These are phyloP conservation scores for Festucalex cinctus DNA, from an alignment of 2,113 vertebrate species.

Conservation along the genomic window DNA sequence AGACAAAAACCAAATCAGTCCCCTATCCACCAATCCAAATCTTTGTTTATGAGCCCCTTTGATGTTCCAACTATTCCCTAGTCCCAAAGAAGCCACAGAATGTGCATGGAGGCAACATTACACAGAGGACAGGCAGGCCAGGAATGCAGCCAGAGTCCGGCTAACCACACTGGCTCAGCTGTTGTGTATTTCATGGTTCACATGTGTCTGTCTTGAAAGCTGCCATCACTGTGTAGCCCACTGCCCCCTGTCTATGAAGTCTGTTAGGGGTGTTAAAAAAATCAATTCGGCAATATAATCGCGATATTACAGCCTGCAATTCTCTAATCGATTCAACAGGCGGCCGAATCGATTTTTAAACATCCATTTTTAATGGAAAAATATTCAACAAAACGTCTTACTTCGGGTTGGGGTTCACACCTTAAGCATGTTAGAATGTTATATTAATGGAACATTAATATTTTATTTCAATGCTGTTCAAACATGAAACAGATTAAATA, in stretches of 20 bases:
- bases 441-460: no score
- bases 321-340: no score
- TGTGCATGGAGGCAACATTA: slow-evolving; percentile 58
- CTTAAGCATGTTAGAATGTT: no score
- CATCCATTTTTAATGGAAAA: no score
- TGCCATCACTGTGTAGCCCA: slow-evolving; percentile 6
- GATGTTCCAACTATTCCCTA: slow-evolving; percentile 37
- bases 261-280: no score
- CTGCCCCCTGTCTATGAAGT: not conserved
- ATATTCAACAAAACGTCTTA: no score
- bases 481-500: no score
- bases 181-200: slow-evolving; percentile 14
- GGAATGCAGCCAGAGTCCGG: slow-evolving; percentile 50
- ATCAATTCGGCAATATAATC: no score
- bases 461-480: no score
- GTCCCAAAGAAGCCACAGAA: slow-evolving; percentile 44
- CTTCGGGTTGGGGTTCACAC: no score
- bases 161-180: slow-evolving; percentile 34
- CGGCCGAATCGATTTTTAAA: no score
- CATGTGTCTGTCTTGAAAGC: slow-evolving; percentile 3
- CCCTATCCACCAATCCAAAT: not conserved
- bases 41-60: slow-evolving; percentile 16
- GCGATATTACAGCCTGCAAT: no score
- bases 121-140: slow-evolving; percentile 44
- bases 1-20: slow-evolving; percentile 11